Base-by-base conservation (phyloP, 1,140 invertebrate species). In the Pachypsylla venusta region DNA sequence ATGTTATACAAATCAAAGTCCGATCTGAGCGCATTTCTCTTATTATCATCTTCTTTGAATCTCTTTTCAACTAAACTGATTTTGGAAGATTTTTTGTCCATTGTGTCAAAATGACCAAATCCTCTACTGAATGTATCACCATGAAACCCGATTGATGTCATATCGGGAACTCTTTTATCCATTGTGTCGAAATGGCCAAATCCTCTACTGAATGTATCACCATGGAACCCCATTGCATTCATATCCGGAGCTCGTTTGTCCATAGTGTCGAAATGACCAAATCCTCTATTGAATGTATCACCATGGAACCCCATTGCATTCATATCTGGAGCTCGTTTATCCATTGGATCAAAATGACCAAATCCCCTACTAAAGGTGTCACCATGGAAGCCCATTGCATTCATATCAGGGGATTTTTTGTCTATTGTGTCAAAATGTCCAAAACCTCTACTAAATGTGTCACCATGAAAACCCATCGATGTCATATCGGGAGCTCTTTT, bases 101-200 rank as follows among this genome's bases (percentile, higher is more conserved):
- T 71, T 24, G 70, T 70, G 28, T 62, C 56, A 35, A 68, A 69
- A 40, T 67, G 66, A 22, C 67, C 67, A 35, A 68, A 68, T 16
- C 63, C 68, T 53, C 67, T 64, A 16, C 57, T 61, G 56, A 73
- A 71, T 0, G 69, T 69, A 55, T 71, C 70, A 20, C 70, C 69
- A 56, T 70, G 68, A 60, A 72, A 69, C 12, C 69, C 68, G 20
- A 59, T 60, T 1, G 67, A 64, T 20, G 58, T 65, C 62, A 63
- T 67, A 54, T 65, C 63, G 16, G 57, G 61, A 25, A 27, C 57
- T 54, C 67, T 64, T 60, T 72, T 72, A 58, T 72, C 70, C 67
- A 75, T 73, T 0, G 74, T 71, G 54, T 71, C 70, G 64, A 75
- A 77, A 39, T 74, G 71, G 12, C 74, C 75, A 59, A 76, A 76